Percentiles rank a stretch among this genome's conserved stretches.
phyloP scores from a whole-genome alignment of 2,888 invertebrate species.

The Pseudococcus viburni region DNA sequence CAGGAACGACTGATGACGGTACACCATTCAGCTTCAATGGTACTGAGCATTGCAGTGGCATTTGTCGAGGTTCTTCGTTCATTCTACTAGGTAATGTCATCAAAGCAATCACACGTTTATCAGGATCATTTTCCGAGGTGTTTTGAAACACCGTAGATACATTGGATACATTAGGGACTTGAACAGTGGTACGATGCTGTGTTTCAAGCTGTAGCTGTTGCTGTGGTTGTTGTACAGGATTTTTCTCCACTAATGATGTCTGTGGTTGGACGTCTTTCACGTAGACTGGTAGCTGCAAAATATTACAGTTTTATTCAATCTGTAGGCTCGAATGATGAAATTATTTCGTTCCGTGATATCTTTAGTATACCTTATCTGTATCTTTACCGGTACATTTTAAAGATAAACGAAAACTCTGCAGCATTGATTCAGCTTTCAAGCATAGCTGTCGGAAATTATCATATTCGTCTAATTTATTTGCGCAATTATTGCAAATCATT shows the following conservation, averaged over 20 bases:
- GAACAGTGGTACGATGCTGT: not conserved
- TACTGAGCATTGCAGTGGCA: constrained; percentile 58
- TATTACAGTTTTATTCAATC: not conserved
- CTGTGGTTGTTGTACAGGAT: not conserved
- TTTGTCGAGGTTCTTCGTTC: constrained; percentile 47
- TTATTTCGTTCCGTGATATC: constrained; percentile 39
- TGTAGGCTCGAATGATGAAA: not conserved
- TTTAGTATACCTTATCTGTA: constrained; percentile 61
- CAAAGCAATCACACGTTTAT: constrained; percentile 31
- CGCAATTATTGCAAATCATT: constrained; percentile 78
- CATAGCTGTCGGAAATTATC: constrained; percentile 78
- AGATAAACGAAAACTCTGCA: constrained; percentile 78
- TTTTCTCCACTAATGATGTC: not conserved
- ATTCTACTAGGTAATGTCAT: constrained; percentile 58
- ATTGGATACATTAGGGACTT: not conserved
- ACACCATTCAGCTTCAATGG: constrained; percentile 59
- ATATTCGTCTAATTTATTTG: constrained; percentile 77
- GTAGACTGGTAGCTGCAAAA: constrained; percentile 55
- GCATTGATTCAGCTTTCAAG: constrained; percentile 78
- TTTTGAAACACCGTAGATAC: constrained; percentile 31
- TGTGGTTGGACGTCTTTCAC: constrained; percentile 58
- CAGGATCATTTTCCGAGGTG: constrained; percentile 1
- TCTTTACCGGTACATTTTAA: constrained; percentile 75
- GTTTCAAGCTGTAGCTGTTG: not conserved
- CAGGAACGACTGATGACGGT: constrained; percentile 57